phyloP scores from a whole-genome alignment of 2,797 vertebrate genomes.

The Acipenser oxyrinchus region DNA sequence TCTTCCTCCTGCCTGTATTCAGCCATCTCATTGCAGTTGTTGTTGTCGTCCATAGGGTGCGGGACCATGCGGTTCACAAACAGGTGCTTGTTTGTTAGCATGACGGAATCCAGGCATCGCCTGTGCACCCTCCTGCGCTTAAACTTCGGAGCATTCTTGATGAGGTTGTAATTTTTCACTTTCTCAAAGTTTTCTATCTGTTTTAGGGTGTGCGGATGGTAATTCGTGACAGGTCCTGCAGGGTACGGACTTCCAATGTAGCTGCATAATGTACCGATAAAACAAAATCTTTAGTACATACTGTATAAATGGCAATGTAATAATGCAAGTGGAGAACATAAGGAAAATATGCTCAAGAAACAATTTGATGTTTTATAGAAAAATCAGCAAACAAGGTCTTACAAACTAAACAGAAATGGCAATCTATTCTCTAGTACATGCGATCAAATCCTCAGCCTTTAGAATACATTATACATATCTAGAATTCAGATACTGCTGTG shows the following conservation, averaged over 20 bases:
- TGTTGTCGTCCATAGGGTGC: constrained; percentile 69
- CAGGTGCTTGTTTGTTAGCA: constrained; percentile 78
- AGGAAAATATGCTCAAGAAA: not conserved
- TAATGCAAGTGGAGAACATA: not conserved
- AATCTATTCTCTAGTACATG: not conserved
- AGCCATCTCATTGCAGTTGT: constrained; percentile 59
- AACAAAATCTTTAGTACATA: not conserved
- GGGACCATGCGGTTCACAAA: constrained; percentile 70
- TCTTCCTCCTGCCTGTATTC: constrained; percentile 30
- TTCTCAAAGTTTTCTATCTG: constrained; percentile 56
- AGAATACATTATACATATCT: no score
- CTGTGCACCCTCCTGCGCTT: constrained; percentile 78
- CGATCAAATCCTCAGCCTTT: no score
- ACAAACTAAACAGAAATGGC: not conserved
- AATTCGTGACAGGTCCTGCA: constrained; percentile 86
- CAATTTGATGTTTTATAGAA: not conserved
- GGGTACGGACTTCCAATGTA: constrained; percentile 71
- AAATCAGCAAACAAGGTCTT: not conserved
- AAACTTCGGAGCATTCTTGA: constrained; percentile 67
- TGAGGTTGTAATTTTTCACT: constrained; percentile 34
- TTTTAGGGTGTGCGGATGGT: constrained; percentile 84
- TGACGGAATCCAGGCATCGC: constrained; percentile 82
- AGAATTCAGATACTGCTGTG: no score
- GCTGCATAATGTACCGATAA: constrained; percentile 48
- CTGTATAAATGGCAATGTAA: not conserved